A percentile compares a stretch with the other conserved stretches of the same genome.
These are phyloP conservation scores for Aphelinus certus DNA, from an alignment of 1,140 invertebrate species.

Conservation along the genomic window DNA sequence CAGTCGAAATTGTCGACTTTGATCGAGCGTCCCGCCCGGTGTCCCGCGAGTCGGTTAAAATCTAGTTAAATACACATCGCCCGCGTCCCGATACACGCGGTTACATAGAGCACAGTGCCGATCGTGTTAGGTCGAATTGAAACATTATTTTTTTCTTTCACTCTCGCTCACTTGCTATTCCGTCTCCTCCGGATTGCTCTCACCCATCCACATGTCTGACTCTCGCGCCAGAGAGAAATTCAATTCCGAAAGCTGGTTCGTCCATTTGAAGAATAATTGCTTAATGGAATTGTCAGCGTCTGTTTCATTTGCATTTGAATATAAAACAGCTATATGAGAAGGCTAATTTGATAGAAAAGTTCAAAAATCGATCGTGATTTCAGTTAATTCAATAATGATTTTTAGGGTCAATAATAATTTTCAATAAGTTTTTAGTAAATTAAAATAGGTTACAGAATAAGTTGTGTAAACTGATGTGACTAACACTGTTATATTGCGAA, in stretches of 20 bases:
- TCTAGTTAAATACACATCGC: slow-evolving; percentile 62
- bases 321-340: too few relatives aligned
- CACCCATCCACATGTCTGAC: neutral
- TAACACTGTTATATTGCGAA: too few relatives aligned
- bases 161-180: slow-evolving; percentile 12
- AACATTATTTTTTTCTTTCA: slow-evolving; percentile 56
- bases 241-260: slow-evolving; percentile 21
- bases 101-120: slow-evolving; percentile 39
- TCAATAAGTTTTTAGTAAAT: too few relatives aligned
- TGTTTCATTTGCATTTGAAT: too few relatives aligned
- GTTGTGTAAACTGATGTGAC: too few relatives aligned
- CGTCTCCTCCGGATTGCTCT: neutral
- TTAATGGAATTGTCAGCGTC: neutral
- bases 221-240: slow-evolving; percentile 8
- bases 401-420: too few relatives aligned
- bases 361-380: too few relatives aligned
- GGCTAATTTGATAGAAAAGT: too few relatives aligned
- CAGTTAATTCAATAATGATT: too few relatives aligned
- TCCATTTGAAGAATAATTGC: slow-evolving; percentile 21
- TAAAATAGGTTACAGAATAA: too few relatives aligned
- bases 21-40: slow-evolving; percentile 53
- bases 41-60: slow-evolving; percentile 61
- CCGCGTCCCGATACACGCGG: slow-evolving; percentile 48
- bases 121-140: slow-evolving; percentile 55
- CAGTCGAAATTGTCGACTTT: slow-evolving; percentile 59